phyloP scores from a whole-genome alignment of 2,888 invertebrate species.

The Tipula confusa region DNA sequence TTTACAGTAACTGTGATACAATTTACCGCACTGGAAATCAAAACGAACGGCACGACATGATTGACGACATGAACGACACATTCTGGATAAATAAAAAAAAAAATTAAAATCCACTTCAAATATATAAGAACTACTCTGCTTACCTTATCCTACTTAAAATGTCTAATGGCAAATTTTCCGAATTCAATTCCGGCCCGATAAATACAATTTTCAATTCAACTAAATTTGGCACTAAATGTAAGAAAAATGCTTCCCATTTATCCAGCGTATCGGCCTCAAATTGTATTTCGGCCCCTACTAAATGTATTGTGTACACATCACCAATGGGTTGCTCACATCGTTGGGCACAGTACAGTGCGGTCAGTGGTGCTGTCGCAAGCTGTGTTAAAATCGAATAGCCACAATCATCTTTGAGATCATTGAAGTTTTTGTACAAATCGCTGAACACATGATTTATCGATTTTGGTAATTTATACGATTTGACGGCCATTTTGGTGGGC shows the following conservation, averaged over 20 bases:
- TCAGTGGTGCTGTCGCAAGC: conserved; percentile 61
- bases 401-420: conserved; percentile 51
- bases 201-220: conserved; percentile 57
- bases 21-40: conserved; percentile 53
- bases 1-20: conserved; percentile 54
- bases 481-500: conserved; percentile 52
- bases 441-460: conserved; percentile 34
- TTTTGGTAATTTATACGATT: conserved; percentile 30
- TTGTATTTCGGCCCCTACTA: conserved; percentile 60
- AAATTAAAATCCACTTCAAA: not conserved
- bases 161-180: conserved; percentile 55
- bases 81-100: conserved; percentile 41
- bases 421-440: conserved; percentile 34
- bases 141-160: conserved; percentile 57
- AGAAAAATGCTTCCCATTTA: conserved; percentile 67
- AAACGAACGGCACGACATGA: conserved; percentile 53
- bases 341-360: conserved; percentile 57
- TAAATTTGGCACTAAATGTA: conserved; percentile 59
- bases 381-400: conserved; percentile 62
- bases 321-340: conserved; percentile 40
- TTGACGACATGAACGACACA: conserved; percentile 54
- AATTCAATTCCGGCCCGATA: conserved; percentile 61
- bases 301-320: conserved; percentile 43
- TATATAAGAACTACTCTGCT: conserved; percentile 38
- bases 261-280: conserved; percentile 64